Base-by-base conservation (phyloP, 92 coral and sea anemone species). In the Paramuricea clavata region DNA sequence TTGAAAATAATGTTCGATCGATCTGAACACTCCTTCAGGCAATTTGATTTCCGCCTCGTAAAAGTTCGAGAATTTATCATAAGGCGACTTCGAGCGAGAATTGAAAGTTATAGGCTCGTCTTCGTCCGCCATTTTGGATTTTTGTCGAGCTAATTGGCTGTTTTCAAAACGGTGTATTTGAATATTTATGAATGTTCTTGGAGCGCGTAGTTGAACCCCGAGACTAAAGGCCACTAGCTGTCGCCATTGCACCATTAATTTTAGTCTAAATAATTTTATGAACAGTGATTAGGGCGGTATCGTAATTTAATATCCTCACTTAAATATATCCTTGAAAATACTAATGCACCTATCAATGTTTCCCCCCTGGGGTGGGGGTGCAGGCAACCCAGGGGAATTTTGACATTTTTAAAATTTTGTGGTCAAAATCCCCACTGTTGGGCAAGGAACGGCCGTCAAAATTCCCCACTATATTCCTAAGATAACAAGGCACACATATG, bases 1-100 rank as follows among this genome's bases (percentile, higher is more conserved):
- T 69, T 95, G 98, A 68, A 95, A 93, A 54, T 95, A 95, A 70
- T 95, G 98, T 54, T 95, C 98, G 8, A 95, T 95, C 27, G 98
- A 95, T 49, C 93, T 93, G 76, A 95, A 95, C 36, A 89, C 81
- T 52, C 98, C 98, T 89, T 95, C 95, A 6, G 90, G 87, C 98
- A 95, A 91, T 64, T 91, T 89, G 56, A 93, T 85, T 52, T 95
- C 91, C 33, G 89, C 94, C 67, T 87, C 93, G 90, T 89, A 95
- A 70, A 94, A 95, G 78, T 95, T 95, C n/a, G 98, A 95, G 64
- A 95, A 89, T 27, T 78, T 79, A 32, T 92, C 87, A 76, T 81
- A 61, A 12, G 94, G 94, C 3, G 87, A 43, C 87, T 85, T 92
- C 23, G 90, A 88, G 12, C 94, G 77, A 30, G 94, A 92, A 72